Conservation (phyloP, 2,113 vertebrate species). For the Ranitomeya variabilis region DNA sequence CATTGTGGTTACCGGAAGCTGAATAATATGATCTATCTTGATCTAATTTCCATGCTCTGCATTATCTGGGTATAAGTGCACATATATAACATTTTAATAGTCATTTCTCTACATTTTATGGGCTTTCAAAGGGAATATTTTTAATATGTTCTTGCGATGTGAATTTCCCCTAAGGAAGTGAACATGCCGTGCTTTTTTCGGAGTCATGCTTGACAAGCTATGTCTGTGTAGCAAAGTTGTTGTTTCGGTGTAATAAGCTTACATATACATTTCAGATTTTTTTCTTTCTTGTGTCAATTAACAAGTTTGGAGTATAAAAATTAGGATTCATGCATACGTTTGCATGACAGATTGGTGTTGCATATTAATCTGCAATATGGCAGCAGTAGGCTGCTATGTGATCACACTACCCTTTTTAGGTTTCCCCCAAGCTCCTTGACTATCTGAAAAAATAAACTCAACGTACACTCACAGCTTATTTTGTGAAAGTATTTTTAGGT, state of each 20-base stretch:
- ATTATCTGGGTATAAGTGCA: background rate
- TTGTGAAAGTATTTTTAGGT: background rate
- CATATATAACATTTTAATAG: background rate
- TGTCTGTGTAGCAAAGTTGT: background rate
- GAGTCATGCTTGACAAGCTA: constrained; percentile 5
- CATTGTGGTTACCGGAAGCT: background rate
- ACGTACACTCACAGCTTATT: background rate
- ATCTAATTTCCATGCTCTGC: background rate
- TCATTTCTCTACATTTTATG: background rate
- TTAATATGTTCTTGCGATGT: constrained; percentile 28
- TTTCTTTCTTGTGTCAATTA: background rate
- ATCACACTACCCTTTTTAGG: no score
- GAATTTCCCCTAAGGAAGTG: constrained; percentile 27
- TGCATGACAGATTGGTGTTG: no score
- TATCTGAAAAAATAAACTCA: no score
- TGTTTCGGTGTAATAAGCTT: background rate
- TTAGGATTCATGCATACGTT: background rate
- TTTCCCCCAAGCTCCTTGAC: no score
- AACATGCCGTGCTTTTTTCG: background rate
- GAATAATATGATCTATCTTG: background rate
- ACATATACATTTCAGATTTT: background rate
- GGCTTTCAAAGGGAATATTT: background rate
- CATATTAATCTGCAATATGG: no score
- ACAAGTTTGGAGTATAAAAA: background rate
- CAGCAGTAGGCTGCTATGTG: no score